These are phyloP conservation scores for Tyrannus savana DNA, from an alignment of 2,113 vertebrate species.

Conservation along the genomic window DNA sequence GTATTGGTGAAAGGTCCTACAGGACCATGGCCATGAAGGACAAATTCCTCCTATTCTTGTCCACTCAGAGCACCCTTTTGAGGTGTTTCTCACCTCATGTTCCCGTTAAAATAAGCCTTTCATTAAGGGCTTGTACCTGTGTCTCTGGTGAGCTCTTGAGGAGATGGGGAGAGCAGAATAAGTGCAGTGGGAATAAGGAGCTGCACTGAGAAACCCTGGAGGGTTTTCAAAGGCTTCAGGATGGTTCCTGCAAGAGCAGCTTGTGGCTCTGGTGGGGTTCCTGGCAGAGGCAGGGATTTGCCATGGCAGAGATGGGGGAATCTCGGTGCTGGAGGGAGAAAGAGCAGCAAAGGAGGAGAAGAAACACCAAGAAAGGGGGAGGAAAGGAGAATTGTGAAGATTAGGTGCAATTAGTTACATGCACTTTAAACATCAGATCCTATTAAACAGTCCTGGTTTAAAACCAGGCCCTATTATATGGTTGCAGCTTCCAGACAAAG, in stretches of 20 bases:
- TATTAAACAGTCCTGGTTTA: conserved; percentile 33
- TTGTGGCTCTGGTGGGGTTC: not conserved
- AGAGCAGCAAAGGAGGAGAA: not conserved
- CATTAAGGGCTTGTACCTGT: not conserved
- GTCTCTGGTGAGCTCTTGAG: not conserved
- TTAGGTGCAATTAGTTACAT: conserved; percentile 14
- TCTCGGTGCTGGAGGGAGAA: not conserved
- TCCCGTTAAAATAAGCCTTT: not conserved
- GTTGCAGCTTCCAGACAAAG: conserved; percentile 12
- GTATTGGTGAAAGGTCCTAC: not conserved
- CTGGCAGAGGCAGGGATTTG: rapidly evolving
- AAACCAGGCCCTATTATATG: not conserved
- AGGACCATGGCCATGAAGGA: not conserved
- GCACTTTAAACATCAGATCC: conserved; percentile 34
- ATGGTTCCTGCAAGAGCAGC: not conserved
- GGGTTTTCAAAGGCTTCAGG: not conserved
- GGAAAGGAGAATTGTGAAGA: not conserved
- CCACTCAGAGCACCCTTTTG: not conserved
- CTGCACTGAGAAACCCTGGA: not conserved
- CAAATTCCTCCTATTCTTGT: not conserved
- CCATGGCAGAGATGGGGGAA: rapidly evolving
- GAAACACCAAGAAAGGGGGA: not conserved
- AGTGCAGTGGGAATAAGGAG: not conserved
- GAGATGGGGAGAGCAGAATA: not conserved
- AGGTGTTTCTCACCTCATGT: not conserved